Evolutionary conservation across 2,888 invertebrate genomes (phyloP), one percentile per base, ranked within the genome.

Genomic region (Macaria notata): DNA sequence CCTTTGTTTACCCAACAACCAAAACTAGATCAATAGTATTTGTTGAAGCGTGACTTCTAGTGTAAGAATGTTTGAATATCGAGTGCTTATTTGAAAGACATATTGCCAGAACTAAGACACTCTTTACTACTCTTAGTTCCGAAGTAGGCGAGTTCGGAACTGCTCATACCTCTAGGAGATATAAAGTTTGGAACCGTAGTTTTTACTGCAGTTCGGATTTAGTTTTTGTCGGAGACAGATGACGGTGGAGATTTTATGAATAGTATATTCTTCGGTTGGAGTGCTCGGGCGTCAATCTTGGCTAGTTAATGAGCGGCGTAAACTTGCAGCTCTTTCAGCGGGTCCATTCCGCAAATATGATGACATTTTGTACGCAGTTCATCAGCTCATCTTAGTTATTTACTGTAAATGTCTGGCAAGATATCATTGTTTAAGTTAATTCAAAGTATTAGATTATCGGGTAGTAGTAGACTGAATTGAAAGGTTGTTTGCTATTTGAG

Each of bases 171-270:
- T 61, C 62, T 64, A 58, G 64, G 61, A 65, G 51, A 64, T 68
- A 68, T 71, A 71, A 75, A 74, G 64, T 73, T 74, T 59, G 61
- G 56, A 75, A 75, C 71, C 61, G 66, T 58, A 65, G 69, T 70
- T 74, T 75, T 73, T 71, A 75, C 66, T 71, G 70, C 68, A 70
- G 69, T 71, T 76, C 56, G 46, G 65, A 62, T 68, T 64, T 61
- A 59, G 65, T 68, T 74, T 67, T 70, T 66, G 64, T 41, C 45
- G 49, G 54, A 52, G 59, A 59, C 59, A 59, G 59, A 59, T 59
- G 59, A 55, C 44, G 54, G 47, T 19, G 43, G 50, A 59, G 54
- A 59, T 59, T 55, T 55, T 48, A 59, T 31, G 50, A 55, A 59
- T 59, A 46, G 19, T 41, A 41, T 51, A 55, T 52, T 54, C 54